Percentiles rank a stretch among this genome's conserved stretches.
phyloP scores from a whole-genome alignment of 2,888 invertebrate species.

The Drosophila monieri region DNA sequence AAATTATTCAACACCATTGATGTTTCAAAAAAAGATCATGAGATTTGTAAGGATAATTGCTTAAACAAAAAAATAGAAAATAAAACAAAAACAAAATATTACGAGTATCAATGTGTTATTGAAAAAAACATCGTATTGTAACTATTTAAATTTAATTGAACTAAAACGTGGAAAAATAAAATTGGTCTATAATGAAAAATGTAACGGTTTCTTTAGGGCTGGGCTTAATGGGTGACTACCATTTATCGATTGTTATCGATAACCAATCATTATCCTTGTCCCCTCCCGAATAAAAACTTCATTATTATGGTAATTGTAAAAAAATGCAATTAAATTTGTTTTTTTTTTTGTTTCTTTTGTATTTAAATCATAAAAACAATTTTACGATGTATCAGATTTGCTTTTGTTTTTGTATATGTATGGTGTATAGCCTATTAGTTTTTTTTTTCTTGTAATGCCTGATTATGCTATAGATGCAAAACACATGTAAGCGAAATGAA shows the following conservation, averaged over 20 bases:
- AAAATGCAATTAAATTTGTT: constrained; percentile 28
- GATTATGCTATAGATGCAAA: constrained; percentile 62
- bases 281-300: background rate
- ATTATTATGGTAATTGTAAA: constrained; percentile 14
- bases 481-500: constrained; percentile 57
- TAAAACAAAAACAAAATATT: constrained; percentile 44
- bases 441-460: constrained; percentile 63
- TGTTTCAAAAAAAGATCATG: constrained; percentile 58
- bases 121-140: constrained; percentile 45
- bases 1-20: constrained; percentile 42
- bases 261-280: too few relatives aligned
- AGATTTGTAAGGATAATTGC: constrained; percentile 65
- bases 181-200: constrained; percentile 36
- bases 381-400: constrained; percentile 73
- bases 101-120: constrained; percentile 51
- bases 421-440: constrained; percentile 76
- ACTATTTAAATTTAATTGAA: constrained; percentile 53
- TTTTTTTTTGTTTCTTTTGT: constrained; percentile 64
- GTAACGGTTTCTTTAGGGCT: background rate
- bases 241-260: too few relatives aligned
- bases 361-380: constrained; percentile 78
- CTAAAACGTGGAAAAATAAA: constrained; percentile 48
- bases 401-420: constrained; percentile 64
- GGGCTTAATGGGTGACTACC: too few relatives aligned
- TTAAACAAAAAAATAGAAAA: constrained; percentile 40